Percentiles rank a stretch among this genome's conserved stretches.
Conservation (phyloP, 2,888 invertebrate genomes). For the Xanthia icteritia region DNA sequence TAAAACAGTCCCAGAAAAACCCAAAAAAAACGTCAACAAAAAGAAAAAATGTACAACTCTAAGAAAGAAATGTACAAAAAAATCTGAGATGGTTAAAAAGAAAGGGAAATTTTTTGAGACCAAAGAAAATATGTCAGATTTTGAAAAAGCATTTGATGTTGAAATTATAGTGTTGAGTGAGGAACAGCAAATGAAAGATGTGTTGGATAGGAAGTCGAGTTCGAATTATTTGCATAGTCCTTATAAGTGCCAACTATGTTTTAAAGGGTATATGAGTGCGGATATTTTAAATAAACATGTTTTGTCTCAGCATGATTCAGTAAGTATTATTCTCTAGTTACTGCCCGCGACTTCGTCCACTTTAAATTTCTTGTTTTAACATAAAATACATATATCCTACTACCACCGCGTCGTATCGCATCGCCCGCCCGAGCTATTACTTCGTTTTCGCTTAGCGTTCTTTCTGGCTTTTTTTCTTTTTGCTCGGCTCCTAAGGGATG, state of each 20-base stretch:
- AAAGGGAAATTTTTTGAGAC: slow-evolving; percentile 55
- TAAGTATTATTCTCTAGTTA: slow-evolving; percentile 45
- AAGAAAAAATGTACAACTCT: not conserved
- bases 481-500: no score
- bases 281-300: slow-evolving; percentile 65
- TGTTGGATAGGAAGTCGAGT: slow-evolving; percentile 62
- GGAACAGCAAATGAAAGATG: slow-evolving; percentile 65
- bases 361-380: no score
- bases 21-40: not conserved
- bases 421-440: no score
- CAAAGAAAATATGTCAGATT: slow-evolving; percentile 55
- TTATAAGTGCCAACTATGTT: slow-evolving; percentile 68
- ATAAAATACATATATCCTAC: no score
- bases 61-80: not conserved
- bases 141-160: slow-evolving; percentile 62
- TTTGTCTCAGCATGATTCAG: slow-evolving; percentile 66
- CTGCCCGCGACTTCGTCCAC: no score
- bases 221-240: slow-evolving; percentile 64
- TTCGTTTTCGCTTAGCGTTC: no score
- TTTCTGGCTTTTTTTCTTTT: no score
- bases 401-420: no score
- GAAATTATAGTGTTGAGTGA: slow-evolving; percentile 55
- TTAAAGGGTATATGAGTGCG: slow-evolving; percentile 65
- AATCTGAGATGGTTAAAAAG: not conserved
- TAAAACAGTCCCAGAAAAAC: not conserved